Evolutionary conservation across 1,140 invertebrate genomes (phyloP).

Genomic region (Drosophila novamexicana): DNA sequence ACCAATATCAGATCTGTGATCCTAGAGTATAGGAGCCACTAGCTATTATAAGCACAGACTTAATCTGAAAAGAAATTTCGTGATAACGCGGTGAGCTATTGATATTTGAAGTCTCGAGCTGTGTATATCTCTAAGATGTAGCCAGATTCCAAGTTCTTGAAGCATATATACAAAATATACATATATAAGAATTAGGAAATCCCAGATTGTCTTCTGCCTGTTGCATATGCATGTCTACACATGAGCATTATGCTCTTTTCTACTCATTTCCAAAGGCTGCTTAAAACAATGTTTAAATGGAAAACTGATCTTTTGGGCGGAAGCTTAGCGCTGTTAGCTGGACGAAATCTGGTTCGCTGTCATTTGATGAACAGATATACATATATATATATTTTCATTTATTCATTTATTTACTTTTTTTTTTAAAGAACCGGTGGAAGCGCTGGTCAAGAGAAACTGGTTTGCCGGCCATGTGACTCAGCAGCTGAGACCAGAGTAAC

Average conservation of each 20-base stretch:
- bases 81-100: too few relatives aligned
- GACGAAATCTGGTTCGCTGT: conserved; percentile 33
- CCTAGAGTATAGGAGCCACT: too few relatives aligned
- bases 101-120: too few relatives aligned
- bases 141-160: too few relatives aligned
- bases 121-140: too few relatives aligned
- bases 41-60: too few relatives aligned
- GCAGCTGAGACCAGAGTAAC: conserved; percentile 23
- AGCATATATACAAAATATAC: too few relatives aligned
- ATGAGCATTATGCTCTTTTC: too few relatives aligned
- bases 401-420: neutral
- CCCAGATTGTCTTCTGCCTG: neutral
- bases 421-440: conserved; percentile 29
- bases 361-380: conserved; percentile 24
- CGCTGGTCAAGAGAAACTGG: conserved; percentile 34
- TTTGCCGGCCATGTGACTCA: conserved; percentile 43
- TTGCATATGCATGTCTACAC: neutral
- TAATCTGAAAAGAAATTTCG: too few relatives aligned
- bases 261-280: too few relatives aligned
- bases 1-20: too few relatives aligned
- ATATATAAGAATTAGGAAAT: too few relatives aligned
- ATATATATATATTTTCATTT: neutral
- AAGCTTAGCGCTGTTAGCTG: conserved; percentile 10
- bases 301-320: conserved; percentile 18
- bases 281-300: neutral